Base-by-base conservation (phyloP, 2,888 invertebrate species). In the Napeogenes sylphis region DNA sequence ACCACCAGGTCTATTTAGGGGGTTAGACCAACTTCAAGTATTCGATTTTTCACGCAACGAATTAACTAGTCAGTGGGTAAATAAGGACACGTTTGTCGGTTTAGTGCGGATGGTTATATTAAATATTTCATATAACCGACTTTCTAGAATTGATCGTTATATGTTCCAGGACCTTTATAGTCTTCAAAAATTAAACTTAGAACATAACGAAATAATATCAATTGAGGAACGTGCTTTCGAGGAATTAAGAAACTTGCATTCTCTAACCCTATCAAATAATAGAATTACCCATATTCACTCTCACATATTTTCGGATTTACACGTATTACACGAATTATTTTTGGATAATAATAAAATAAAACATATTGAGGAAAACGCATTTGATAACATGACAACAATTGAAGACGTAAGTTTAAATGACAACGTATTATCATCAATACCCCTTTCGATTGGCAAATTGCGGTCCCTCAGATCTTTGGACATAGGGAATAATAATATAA, bases 401-500 rank as follows among this genome's bases (percentile, higher is more conserved):
- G 94, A 94, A 79, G 96, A 96, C 78, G 90, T 96, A 67, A 93
- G 93, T 56, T 84, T 96, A 69, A 94, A 93, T 72, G 94, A 93
- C 65, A 96, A 96, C 81, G 83, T 91, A 73, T 86, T 96, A 69
- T 92, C 92, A 12, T 92, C 92, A 56, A 91, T 94, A 58, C 95
- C 96, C 38, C 84, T 85, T 61, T 94, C 95, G 12, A 91, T 95
- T 59, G 92, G 92, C 53, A 93, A 93, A 78, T 89, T 96, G 66
- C 87, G 92, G 57, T 93, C 93, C 71, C 84, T 97, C 65, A 94
- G 94, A 82, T 94, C 94, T 32, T 89, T 97, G 70, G 95, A 96
- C 87, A 92, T 97, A 70, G 95, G 95, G 32, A 95, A 95, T 79
- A 97, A 97, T 85, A 92, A 92, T 78, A 94, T 97, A 80, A 92